A percentile compares a stretch with the other conserved stretches of the same genome.
These are phyloP conservation scores for Cerceris ruficornis DNA, from an alignment of 2,888 invertebrate species.

Conservation along the genomic window DNA sequence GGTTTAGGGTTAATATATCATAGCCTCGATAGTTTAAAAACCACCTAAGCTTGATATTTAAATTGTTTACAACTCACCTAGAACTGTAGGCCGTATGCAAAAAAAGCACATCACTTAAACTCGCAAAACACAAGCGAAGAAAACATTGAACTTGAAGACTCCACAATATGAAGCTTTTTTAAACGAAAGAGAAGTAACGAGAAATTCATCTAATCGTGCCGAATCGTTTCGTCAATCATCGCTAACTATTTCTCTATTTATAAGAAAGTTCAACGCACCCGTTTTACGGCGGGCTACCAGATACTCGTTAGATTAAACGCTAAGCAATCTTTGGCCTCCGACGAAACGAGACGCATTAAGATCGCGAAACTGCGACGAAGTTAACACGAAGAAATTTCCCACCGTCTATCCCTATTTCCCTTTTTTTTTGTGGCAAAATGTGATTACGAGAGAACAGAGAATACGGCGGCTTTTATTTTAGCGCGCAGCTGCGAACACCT, in stretches of 20 bases:
- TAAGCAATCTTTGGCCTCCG: not conserved
- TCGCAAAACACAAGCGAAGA: too few species aligned
- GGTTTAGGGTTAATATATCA: too few species aligned
- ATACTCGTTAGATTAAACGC: slow-evolving; percentile 4
- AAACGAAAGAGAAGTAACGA: not conserved
- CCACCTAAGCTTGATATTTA: too few species aligned
- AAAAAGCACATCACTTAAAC: too few species aligned
- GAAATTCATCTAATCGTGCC: not conserved
- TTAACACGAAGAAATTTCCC: not conserved
- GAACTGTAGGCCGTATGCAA: too few species aligned
- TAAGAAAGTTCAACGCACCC: slow-evolving; percentile 30
- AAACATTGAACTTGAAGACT: too few species aligned
- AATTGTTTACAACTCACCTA: too few species aligned
- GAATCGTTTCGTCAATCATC: not conserved
- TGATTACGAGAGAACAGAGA: not conserved
- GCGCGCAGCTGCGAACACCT: not conserved
- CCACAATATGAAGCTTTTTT: too few species aligned
- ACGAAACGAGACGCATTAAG: not conserved
- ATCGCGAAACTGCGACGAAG: not conserved
- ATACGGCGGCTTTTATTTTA: not conserved
- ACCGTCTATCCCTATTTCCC: not conserved
- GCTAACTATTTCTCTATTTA: slow-evolving; percentile 18
- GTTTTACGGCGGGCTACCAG: slow-evolving; percentile 17
- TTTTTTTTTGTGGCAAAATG: not conserved
- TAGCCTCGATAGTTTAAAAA: too few species aligned